Evolutionary conservation across 2,797 vertebrate genomes (phyloP).

Genomic region (Halcyon leucocephala): DNA sequence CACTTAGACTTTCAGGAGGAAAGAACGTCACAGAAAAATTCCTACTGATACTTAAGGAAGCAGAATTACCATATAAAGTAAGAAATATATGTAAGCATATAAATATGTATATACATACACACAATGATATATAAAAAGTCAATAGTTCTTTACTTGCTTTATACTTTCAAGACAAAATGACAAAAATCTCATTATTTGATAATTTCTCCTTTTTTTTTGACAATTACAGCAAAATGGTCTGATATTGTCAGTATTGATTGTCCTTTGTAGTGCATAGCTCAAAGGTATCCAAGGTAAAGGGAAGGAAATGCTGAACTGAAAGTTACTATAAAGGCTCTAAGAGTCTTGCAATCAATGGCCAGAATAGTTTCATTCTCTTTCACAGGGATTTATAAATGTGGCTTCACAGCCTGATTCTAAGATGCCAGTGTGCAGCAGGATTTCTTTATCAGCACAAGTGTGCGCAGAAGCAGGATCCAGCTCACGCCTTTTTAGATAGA

Average conservation of each 20-base stretch:
- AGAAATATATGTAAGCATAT: background rate
- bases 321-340: constrained; percentile 64
- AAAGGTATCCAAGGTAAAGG: constrained; percentile 44
- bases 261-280: constrained; percentile 35
- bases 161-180: constrained; percentile 2
- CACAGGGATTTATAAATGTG: constrained; percentile 42
- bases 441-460: constrained; percentile 23
- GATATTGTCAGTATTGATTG: constrained; percentile 66
- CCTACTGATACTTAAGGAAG: background rate
- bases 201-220: constrained; percentile 13
- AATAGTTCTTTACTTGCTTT: background rate
- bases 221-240: constrained; percentile 41
- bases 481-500: background rate
- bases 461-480: constrained; percentile 36
- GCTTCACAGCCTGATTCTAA: constrained; percentile 23
- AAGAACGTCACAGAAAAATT: background rate
- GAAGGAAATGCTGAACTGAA: constrained; percentile 56
- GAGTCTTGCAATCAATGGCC: constrained; percentile 69
- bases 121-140: background rate
- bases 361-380: constrained; percentile 66
- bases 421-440: constrained; percentile 35
- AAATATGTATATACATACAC: rapidly evolving
- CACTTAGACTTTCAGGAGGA: background rate
- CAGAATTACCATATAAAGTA: background rate
- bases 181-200: constrained; percentile 14